Percentiles rank a stretch among this genome's conserved stretches.
These are phyloP conservation scores for Andrena chrysosceles DNA, from an alignment of 2,888 invertebrate species.

Conservation along the genomic window DNA sequence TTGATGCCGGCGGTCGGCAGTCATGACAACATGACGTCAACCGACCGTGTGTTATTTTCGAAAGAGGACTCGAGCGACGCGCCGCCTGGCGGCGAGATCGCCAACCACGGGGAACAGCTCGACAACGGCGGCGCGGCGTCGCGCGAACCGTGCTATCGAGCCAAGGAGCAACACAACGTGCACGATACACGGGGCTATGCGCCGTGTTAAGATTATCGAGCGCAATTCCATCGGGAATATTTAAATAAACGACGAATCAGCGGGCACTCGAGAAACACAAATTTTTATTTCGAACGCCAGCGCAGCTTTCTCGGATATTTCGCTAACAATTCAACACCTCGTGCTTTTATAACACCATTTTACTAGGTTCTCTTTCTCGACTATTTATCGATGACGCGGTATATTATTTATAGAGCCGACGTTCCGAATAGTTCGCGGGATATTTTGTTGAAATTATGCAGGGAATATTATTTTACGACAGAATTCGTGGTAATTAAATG, in stretches of 20 bases:
- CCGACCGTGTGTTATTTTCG: slow-evolving; percentile 84
- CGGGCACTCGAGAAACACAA: slow-evolving; percentile 8
- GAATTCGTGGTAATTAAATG: too few species aligned
- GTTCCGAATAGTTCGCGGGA: slow-evolving; percentile 10
- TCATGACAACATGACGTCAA: slow-evolving; percentile 83
- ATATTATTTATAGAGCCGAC: slow-evolving; percentile 32
- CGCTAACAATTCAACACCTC: not conserved
- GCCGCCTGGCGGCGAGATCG: slow-evolving; percentile 58
- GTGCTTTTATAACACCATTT: not conserved
- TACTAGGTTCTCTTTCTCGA: too few species aligned
- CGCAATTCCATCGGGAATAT: slow-evolving; percentile 39
- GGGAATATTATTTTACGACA: too few species aligned
- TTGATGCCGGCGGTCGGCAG: slow-evolving; percentile 84
- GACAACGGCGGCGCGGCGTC: slow-evolving; percentile 54
- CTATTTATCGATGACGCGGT: slow-evolving; percentile 17
- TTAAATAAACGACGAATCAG: slow-evolving; percentile 42
- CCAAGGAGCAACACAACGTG: slow-evolving; percentile 66
- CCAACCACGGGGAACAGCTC: slow-evolving; percentile 65
- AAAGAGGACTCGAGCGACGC: slow-evolving; percentile 81
- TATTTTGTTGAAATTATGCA: not conserved
- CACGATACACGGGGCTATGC: slow-evolving; percentile 39
- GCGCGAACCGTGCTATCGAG: slow-evolving; percentile 58
- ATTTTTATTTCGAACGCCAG: not conserved
- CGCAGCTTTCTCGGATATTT: not conserved
- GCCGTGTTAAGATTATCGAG: slow-evolving; percentile 47